phyloP scores from a whole-genome alignment of 2,113 vertebrate genomes.

The Scomber scombrus region DNA sequence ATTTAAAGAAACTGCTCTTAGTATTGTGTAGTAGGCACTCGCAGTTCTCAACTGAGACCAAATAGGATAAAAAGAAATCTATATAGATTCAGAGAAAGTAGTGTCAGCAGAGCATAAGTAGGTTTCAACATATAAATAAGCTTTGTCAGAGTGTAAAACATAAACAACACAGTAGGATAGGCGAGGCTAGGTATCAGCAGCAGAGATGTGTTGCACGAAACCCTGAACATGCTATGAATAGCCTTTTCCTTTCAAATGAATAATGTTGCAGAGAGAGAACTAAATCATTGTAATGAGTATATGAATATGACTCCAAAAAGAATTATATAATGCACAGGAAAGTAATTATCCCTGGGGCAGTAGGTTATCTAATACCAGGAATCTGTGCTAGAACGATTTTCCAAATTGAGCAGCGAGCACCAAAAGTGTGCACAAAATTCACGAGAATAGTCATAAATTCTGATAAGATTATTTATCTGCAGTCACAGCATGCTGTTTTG shows the following conservation, averaged over 20 bases:
- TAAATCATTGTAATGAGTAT: constrained; percentile 53
- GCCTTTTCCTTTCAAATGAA: constrained; percentile 54
- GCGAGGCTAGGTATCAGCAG: not conserved
- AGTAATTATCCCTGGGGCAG: constrained; percentile 53
- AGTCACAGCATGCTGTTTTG: constrained; percentile 9
- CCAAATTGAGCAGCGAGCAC: constrained; percentile 49
- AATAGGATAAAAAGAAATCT: constrained; percentile 39
- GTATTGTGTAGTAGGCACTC: constrained; percentile 23
- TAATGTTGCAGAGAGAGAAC: constrained; percentile 27
- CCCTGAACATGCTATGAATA: constrained; percentile 39
- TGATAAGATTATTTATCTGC: constrained; percentile 51
- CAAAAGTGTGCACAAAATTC: constrained; percentile 41
- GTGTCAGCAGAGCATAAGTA: constrained; percentile 9
- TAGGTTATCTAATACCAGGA: constrained; percentile 51
- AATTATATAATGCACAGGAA: constrained; percentile 57
- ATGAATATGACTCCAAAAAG: constrained; percentile 53
- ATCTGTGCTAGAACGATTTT: constrained; percentile 49
- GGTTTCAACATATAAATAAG: constrained; percentile 35
- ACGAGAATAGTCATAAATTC: constrained; percentile 44
- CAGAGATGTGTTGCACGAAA: constrained; percentile 26
- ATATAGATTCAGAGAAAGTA: constrained; percentile 32
- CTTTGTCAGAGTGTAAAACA: constrained; percentile 12
- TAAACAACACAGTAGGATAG: constrained; percentile 20
- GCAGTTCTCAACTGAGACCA: constrained; percentile 38
- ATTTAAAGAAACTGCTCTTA: constrained; percentile 29